Evolutionary conservation across 2,113 vertebrate genomes (phyloP).

Genomic region (Nematolebias whitei): DNA sequence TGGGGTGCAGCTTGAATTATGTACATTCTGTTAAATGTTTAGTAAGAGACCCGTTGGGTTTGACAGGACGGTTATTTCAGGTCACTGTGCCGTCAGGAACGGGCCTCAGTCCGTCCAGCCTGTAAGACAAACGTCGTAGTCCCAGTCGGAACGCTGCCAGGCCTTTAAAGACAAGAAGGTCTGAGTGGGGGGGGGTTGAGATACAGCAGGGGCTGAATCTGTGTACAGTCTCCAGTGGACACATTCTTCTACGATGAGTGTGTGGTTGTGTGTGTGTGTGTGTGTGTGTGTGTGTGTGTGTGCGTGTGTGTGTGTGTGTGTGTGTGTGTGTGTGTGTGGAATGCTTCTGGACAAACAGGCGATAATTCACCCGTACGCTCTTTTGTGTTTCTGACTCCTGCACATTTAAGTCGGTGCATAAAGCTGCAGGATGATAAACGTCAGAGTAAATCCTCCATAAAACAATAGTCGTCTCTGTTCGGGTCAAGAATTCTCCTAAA

Average conservation of each 20-base stretch:
- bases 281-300: slow-evolving; percentile 27
- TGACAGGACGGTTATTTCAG: slow-evolving; percentile 35
- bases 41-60: slow-evolving; percentile 22
- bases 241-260: slow-evolving; percentile 41
- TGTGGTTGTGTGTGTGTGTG: slow-evolving; percentile 46
- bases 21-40: slow-evolving; percentile 19
- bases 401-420: slow-evolving; percentile 57
- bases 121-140: slow-evolving; percentile 33
- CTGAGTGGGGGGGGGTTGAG: slow-evolving; percentile 20
- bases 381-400: slow-evolving; percentile 48
- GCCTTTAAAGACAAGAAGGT: slow-evolving; percentile 14
- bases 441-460: slow-evolving; percentile 38
- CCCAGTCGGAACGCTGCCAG: slow-evolving; percentile 22
- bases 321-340: slow-evolving; percentile 55
- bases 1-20: background rate
- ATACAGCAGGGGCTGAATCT: slow-evolving; percentile 16
- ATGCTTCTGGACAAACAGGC: slow-evolving; percentile 56
- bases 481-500: slow-evolving; percentile 36
- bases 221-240: slow-evolving; percentile 28
- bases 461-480: slow-evolving; percentile 55
- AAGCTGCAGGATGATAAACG: slow-evolving; percentile 45
- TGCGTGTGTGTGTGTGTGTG: no score
- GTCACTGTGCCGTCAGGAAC: slow-evolving; percentile 21
- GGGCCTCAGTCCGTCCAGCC: slow-evolving; percentile 18
- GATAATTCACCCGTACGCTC: slow-evolving; percentile 58